Base-by-base conservation (phyloP, 2,113 vertebrate genomes). In the Leucosticte australis region DNA sequence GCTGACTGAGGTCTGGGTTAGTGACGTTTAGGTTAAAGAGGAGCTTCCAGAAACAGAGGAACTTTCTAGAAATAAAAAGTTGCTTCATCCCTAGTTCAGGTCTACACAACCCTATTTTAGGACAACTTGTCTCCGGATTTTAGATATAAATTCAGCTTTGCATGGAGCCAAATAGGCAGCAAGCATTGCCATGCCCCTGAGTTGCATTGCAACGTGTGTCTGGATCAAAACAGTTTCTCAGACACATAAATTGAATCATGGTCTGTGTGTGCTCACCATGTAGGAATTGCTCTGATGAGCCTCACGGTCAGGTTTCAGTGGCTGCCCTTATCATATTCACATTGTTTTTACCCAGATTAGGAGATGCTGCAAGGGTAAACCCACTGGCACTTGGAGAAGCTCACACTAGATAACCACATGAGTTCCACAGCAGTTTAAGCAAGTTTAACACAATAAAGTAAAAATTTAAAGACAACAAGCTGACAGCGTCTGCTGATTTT, bases 91-190 rank as follows among this genome's bases (percentile, higher is more conserved):
- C 9, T n/a, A 13, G 14, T 70, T 89, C 23, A 50, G 3, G 10
- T 15, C 9, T 20, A 47, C 7, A 9, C 7, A 49, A 6, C 0
- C 3, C 13, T 28, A n/a, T 62, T 78, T 70, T 31, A 53, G 17
- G 15, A 10, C 6, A 53, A 20, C 0, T 0, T 33, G 2, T 37
- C 28, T 63, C 10, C 12, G 55, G 24, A 35, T 84, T 85, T 63
- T 57, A 70, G 9, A 6, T 8, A 33, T 13, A 31, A 41, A 82
- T 17, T 13, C 6, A 37, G 33, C 35, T 90, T 50, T 84, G 1
- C 19, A 27, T 18, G 15, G 20, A 82, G 9, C 2, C 12, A 78
- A 84, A 71, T 27, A 46, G 0, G 0, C 8, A 77, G 18, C 6
- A 86, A 81, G 5, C 2, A 13, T 20, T 77, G 6, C 7, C 39